Conservation (phyloP, 2,113 vertebrate genomes). For the Leptobrachium ailaonicum region DNA sequence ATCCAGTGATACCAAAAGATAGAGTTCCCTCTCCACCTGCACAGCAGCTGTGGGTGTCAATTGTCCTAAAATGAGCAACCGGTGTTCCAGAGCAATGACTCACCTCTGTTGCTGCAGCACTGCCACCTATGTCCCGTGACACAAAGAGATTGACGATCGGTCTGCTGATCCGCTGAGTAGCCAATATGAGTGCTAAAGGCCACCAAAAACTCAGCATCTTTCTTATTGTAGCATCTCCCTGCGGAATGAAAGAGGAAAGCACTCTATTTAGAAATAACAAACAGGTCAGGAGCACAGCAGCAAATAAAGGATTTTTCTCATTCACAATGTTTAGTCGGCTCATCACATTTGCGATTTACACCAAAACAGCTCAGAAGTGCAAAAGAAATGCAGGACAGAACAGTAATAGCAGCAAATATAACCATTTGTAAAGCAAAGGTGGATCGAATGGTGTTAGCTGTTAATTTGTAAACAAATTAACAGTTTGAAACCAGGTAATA, state of each 20-base stretch:
- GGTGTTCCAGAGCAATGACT: slow-evolving; percentile 26
- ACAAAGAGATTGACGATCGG: slow-evolving; percentile 98
- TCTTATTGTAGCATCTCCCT: slow-evolving; percentile 93
- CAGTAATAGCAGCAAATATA: background rate
- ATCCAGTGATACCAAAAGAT: no score
- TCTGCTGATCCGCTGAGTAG: slow-evolving; percentile 93
- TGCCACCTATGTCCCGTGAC: slow-evolving; percentile 91
- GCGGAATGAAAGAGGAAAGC: slow-evolving; percentile 39
- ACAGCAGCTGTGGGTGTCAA: background rate
- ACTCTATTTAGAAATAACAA: background rate
- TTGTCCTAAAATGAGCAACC: background rate
- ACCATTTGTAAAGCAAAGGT: background rate
- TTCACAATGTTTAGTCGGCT: slow-evolving; percentile 23
- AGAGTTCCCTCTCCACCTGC: background rate
- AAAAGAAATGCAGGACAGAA: background rate
- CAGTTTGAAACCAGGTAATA: no score
- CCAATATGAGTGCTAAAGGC: slow-evolving; percentile 93
- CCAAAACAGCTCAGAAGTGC: background rate
- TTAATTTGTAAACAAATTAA: no score
- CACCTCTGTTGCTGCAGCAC: slow-evolving; percentile 86
- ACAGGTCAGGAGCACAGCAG: slow-evolving; percentile 13
- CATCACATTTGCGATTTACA: slow-evolving; percentile 21
- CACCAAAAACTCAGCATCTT: slow-evolving; percentile 99
- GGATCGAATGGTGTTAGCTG: background rate
- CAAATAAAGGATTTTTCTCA: slow-evolving; percentile 31